These are phyloP conservation scores for Cyrtonyx montezumae DNA, from an alignment of 2,113 vertebrate genomes.

Conservation along the genomic window DNA sequence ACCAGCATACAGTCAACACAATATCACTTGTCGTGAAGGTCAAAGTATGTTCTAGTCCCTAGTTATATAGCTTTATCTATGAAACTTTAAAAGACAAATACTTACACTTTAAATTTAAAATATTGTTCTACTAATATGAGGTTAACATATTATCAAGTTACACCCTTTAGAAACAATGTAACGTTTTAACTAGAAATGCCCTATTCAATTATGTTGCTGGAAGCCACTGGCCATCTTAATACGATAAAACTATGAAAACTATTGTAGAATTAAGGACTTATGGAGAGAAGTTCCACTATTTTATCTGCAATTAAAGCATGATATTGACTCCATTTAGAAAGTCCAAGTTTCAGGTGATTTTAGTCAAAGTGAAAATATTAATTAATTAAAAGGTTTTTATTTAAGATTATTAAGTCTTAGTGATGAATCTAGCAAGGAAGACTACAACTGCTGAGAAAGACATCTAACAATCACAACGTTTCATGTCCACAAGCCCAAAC, in stretches of 20 bases:
- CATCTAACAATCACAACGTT: not conserved
- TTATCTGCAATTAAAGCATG: constrained; percentile 51
- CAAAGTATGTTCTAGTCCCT: not conserved
- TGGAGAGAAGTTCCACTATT: not conserved
- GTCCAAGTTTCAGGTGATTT: not conserved
- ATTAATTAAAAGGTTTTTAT: constrained; percentile 6
- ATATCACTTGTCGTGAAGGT: not conserved
- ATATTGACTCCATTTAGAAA: constrained; percentile 25
- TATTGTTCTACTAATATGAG: not conserved
- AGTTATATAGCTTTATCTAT: not conserved
- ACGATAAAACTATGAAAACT: constrained; percentile 27
- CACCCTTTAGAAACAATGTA: not conserved
- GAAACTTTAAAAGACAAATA: not conserved
- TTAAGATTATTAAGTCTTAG: not conserved
- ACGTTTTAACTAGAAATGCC: not conserved
- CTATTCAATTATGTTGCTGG: not conserved
- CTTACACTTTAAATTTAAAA: constrained; percentile 10
- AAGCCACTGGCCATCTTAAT: not conserved
- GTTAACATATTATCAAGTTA: not conserved
- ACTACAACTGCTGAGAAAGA: not conserved
- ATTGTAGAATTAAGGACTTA: constrained; percentile 22
- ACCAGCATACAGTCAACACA: not conserved
- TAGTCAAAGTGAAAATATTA: not conserved
- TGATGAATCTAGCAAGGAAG: not conserved
- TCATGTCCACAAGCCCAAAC: not conserved